phyloP scores from a whole-genome alignment of 2,797 vertebrate species.

The Galaxias olidus region DNA sequence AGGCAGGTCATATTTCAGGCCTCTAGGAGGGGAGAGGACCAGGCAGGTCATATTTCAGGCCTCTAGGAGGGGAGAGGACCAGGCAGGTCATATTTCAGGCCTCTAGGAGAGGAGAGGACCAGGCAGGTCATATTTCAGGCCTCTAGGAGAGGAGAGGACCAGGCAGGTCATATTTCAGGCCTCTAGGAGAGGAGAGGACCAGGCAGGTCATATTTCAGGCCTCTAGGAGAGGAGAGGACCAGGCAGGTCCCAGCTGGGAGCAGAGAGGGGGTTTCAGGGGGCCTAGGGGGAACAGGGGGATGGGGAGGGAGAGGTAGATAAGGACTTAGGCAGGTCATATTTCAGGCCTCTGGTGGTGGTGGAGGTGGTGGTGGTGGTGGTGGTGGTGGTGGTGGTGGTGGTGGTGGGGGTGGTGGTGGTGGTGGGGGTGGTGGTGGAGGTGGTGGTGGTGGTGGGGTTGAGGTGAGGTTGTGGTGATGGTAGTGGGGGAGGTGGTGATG shows the following conservation, averaged over 20 bases:
- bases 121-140: no score
- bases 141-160: background rate
- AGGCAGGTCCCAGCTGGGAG: conserved; percentile 16
- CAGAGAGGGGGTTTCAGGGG: background rate
- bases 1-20: no score
- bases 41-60: no score
- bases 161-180: no score
- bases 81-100: no score
- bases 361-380: conserved; percentile 1
- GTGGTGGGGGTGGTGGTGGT: conserved; percentile 1
- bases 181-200: background rate
- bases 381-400: conserved; percentile 28
- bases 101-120: background rate
- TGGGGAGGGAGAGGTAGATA: background rate
- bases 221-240: background rate
- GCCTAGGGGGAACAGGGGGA: background rate
- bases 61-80: background rate
- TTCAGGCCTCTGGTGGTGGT: no score
- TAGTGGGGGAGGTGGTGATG: conserved; percentile 12
- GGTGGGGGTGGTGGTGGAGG: conserved; percentile 8
- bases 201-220: conserved; percentile 17
- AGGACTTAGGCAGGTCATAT: no score
- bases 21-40: background rate
- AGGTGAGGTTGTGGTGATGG: background rate
- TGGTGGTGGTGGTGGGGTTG: conserved; percentile 17